phyloP scores from a whole-genome alignment of 1,140 invertebrate genomes.

The Caenorhabditis inopinata region DNA sequence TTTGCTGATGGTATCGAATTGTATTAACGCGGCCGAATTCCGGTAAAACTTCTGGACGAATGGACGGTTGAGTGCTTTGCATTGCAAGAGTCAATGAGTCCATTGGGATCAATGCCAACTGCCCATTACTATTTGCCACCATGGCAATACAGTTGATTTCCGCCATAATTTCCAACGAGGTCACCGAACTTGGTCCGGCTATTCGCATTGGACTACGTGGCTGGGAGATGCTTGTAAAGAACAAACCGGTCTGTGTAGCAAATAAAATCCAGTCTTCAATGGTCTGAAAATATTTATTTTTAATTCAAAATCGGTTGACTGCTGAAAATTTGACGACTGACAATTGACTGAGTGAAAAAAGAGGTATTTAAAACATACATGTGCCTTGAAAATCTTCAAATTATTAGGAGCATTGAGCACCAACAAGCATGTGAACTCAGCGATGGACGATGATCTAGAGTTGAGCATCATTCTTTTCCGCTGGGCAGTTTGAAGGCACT shows the following conservation, averaged over 20 bases:
- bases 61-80: slow-evolving; percentile 23
- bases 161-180: slow-evolving; percentile 36
- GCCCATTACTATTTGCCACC: slow-evolving; percentile 23
- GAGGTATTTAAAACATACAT: too few species aligned
- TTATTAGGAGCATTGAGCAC: slow-evolving; percentile 37
- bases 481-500: slow-evolving; percentile 33
- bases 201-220: slow-evolving; percentile 29
- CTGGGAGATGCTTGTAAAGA: slow-evolving; percentile 37
- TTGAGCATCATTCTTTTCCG: slow-evolving; percentile 40
- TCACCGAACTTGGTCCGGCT: slow-evolving; percentile 32
- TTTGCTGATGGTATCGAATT: slow-evolving; percentile 33
- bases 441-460: not conserved
- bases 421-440: slow-evolving; percentile 35
- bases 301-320: too few species aligned
- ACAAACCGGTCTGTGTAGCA: slow-evolving; percentile 45
- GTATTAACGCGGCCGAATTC: slow-evolving; percentile 6
- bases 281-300: not conserved
- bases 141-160: slow-evolving; percentile 41
- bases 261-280: slow-evolving; percentile 47
- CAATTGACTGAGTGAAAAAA: too few species aligned
- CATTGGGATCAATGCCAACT: slow-evolving; percentile 32
- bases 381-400: slow-evolving; percentile 29
- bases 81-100: not conserved
- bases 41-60: slow-evolving; percentile 15
- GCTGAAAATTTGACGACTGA: too few species aligned